Base-by-base conservation (phyloP, 2,113 vertebrate genomes). In the Boleophthalmus pectinirostris region DNA sequence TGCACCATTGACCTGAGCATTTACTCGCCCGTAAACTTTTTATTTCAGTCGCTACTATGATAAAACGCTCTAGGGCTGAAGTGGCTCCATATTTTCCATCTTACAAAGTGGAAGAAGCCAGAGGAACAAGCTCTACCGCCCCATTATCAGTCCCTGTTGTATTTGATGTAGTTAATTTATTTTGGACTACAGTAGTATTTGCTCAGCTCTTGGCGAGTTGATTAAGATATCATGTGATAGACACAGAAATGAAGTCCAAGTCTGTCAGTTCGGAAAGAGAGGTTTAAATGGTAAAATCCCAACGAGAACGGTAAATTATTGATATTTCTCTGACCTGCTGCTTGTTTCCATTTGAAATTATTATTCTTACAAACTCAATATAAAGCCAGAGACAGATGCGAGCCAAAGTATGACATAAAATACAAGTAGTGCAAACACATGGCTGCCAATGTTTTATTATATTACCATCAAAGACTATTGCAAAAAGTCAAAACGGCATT, bases 351-450 rank as follows among this genome's bases (percentile, higher is more conserved):
- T 70, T 78, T 84, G 73, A 64, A 58, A 74, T 60, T 57, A 29
- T 47, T 64, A 74, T 64, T 69, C 18, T 72, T 74, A 47, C 18
- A 75, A 72, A 45, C 56, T 58, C 47, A 5, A 13, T 71, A 43
- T 72, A 14, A 68, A 81, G 80, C 82, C 77, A 76, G n/a, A 43
- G 61, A 65, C 13, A 47, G 47, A 61, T 35, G 60, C 70, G 24
- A 57, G 61, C 61, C 75, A 88, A 53, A 77, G 70, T 51, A 58
- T 85, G 81, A 74, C 68, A 82, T 57, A 82, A 23, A 15, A 82
- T 83, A 14, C 82, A 74, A 70, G 38, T 47, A 73, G 60, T 13
- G 23, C 15, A n/a, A 72, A 33, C 20, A 3, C 9, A 49, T 24
- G 69, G 38, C 76, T 65, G 29, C 60, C 53, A 72, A 67, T 67